Evolutionary conservation across 2,113 vertebrate species (phyloP).

Genomic region (Gopherus flavomarginatus): DNA sequence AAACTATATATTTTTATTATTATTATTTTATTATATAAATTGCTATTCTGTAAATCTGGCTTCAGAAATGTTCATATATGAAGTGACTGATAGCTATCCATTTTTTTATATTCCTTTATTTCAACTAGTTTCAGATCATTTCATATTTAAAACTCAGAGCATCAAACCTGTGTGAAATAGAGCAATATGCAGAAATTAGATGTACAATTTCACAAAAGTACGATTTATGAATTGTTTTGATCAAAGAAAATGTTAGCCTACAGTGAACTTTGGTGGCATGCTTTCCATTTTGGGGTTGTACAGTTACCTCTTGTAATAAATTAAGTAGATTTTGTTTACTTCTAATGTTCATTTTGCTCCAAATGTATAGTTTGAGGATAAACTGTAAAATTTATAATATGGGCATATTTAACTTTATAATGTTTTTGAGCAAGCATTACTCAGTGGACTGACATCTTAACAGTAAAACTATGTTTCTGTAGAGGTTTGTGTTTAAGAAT

Average conservation of each 20-base stretch:
- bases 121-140: conserved; percentile 64
- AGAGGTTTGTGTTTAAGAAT: conserved; percentile 69
- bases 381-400: conserved; percentile 29
- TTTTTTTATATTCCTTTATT: conserved; percentile 72
- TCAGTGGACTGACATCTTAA: conserved; percentile 62
- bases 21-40: conserved; percentile 14
- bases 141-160: conserved; percentile 41
- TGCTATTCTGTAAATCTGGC: conserved; percentile 67
- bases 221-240: conserved; percentile 48
- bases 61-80: conserved; percentile 67
- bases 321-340: neutral
- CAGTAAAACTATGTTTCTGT: conserved; percentile 53
- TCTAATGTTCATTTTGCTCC: conserved; percentile 36
- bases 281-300: conserved; percentile 37
- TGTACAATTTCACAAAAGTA: conserved; percentile 23
- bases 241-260: conserved; percentile 38
- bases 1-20: neutral
- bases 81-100: conserved; percentile 72
- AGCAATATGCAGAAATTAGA: conserved; percentile 56
- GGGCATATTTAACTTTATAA: conserved; percentile 53
- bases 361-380: conserved; percentile 38
- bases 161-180: conserved; percentile 57
- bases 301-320: neutral
- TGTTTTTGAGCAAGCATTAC: conserved; percentile 64
- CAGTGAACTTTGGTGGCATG: conserved; percentile 8